Conservation (phyloP, 1,140 invertebrate species). For the Bicyclus anynana region DNA sequence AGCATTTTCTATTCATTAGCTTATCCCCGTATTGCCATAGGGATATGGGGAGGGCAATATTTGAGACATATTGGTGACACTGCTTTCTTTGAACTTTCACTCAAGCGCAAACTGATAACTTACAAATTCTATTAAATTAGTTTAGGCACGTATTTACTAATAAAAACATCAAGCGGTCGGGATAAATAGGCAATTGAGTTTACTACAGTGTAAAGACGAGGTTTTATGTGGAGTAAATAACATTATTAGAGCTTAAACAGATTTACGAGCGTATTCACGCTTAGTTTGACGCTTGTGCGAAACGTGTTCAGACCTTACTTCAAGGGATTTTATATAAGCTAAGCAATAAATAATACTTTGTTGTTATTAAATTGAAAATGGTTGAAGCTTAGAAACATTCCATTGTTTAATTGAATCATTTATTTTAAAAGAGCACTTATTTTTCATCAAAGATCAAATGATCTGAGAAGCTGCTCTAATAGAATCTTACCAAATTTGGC, state of each 20-base stretch:
- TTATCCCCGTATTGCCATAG: no score
- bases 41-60: no score
- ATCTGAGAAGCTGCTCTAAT: no score
- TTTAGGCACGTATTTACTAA: background rate
- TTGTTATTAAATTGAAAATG: background rate
- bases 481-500: no score
- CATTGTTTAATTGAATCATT: no score
- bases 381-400: background rate
- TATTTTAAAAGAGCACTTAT: no score
- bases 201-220: background rate
- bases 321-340: background rate
- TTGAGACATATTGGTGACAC: no score
- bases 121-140: no score
- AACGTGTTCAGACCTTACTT: background rate
- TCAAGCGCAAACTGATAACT: no score
- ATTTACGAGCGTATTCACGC: conserved; percentile 2
- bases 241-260: background rate
- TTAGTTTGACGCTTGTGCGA: background rate
- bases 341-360: background rate
- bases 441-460: no score
- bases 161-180: background rate
- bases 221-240: conserved; percentile 5
- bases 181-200: background rate
- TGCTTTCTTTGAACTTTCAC: no score
- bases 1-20: no score